Evolutionary conservation across 1,140 invertebrate genomes (phyloP).

Genomic region (Musca vetustissima): DNA sequence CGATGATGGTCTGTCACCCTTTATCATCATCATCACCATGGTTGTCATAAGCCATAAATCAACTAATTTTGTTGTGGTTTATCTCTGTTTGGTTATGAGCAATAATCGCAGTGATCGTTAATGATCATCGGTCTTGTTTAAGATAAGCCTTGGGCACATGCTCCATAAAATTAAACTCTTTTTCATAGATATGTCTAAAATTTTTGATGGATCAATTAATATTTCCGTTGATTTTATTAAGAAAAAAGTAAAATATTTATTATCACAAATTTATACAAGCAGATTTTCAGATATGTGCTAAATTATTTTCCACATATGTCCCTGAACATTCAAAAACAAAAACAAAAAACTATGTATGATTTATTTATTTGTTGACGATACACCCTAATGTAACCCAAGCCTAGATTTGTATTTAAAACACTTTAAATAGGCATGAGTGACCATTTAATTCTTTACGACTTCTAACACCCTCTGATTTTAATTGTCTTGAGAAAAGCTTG

Average conservation of each 20-base stretch:
- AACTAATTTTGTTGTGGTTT: conserved; percentile 16
- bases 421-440: background rate
- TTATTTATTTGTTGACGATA: too few species aligned
- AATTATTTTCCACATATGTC: too few species aligned
- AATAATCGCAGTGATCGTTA: background rate
- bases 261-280: too few species aligned
- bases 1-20: conserved; percentile 20
- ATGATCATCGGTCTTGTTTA: background rate
- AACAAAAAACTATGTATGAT: too few species aligned
- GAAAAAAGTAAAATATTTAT: too few species aligned
- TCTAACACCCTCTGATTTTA: conserved; percentile 13
- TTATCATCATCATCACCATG: conserved; percentile 4
- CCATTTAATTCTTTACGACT: conserved; percentile 1
- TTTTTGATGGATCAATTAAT: background rate
- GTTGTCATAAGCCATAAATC: conserved; percentile 21
- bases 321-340: too few species aligned
- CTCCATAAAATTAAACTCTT: background rate
- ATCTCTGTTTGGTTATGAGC: background rate
- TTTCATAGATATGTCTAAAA: background rate
- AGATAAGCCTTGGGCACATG: background rate
- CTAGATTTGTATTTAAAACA: background rate
- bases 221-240: too few species aligned
- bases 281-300: too few species aligned
- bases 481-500: conserved; percentile 14
- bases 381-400: background rate